Conservation (phyloP, 2,888 invertebrate species). For the Philopedon plagiatum region DNA sequence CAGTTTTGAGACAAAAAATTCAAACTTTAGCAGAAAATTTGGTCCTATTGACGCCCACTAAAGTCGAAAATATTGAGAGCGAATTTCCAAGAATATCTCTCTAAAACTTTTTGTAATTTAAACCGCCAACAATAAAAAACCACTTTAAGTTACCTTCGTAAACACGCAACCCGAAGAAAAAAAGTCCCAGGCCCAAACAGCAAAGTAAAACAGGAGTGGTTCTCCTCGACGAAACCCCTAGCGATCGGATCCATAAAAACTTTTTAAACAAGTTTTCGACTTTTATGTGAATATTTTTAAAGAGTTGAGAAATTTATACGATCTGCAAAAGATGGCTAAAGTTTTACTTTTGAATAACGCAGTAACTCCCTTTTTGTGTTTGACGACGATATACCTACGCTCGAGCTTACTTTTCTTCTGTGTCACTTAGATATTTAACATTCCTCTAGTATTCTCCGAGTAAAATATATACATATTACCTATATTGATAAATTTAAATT, state of each 20-base stretch:
- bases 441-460: too few species aligned
- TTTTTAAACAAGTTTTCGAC: constrained; percentile 40
- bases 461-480: too few species aligned
- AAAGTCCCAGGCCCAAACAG: constrained; percentile 12
- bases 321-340: constrained; percentile 25
- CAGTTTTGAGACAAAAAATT: too few species aligned
- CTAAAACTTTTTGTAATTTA: constrained; percentile 2
- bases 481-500: too few species aligned
- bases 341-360: constrained; percentile 29
- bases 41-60: too few species aligned
- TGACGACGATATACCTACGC: too few species aligned
- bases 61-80: background rate
- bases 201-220: constrained; percentile 16
- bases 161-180: constrained; percentile 5
- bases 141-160: constrained; percentile 19
- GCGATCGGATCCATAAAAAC: constrained; percentile 38
- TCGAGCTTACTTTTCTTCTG: too few species aligned
- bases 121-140: constrained; percentile 11
- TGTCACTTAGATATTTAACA: too few species aligned
- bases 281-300: constrained; percentile 41
- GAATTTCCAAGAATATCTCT: background rate
- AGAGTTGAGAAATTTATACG: constrained; percentile 31
- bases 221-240: constrained; percentile 11
- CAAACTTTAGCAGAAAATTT: too few species aligned
- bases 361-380: background rate